Conservation (phyloP, 2,888 invertebrate genomes). For the Neoaliturus tenellus region DNA sequence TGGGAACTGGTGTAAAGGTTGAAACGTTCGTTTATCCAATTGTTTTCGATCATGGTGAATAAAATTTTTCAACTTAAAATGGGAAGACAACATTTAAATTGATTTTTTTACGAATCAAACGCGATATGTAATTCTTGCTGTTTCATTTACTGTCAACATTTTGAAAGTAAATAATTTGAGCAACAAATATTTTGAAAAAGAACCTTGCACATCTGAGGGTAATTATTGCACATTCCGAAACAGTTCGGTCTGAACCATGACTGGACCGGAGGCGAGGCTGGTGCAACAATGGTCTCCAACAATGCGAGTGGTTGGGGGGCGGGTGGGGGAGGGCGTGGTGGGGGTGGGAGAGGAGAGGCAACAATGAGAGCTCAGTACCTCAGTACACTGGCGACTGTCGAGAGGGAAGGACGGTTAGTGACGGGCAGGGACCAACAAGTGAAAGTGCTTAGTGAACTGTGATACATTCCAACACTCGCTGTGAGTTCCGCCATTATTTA, state of each 20-base stretch:
- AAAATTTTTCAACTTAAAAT: no score
- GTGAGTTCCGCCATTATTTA: conserved; percentile 29
- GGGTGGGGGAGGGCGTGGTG: neutral
- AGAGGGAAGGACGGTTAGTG: conserved; percentile 31
- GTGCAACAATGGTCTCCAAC: conserved; percentile 19
- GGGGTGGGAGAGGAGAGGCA: neutral
- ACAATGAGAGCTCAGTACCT: conserved; percentile 8
- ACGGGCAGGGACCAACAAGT: conserved; percentile 30
- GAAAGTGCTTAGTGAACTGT: conserved; percentile 46
- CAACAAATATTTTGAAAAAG: no score
- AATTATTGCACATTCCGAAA: neutral
- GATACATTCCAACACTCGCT: conserved; percentile 17
- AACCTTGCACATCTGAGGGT: no score
- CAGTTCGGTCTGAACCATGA: neutral
- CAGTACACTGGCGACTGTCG: conserved; percentile 36
- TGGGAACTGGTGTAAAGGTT: no score
- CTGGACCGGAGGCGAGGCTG: neutral
- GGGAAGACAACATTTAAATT: no score
- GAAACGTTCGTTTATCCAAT: no score
- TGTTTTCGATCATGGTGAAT: no score
- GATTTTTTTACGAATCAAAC: no score
- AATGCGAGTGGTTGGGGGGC: neutral
- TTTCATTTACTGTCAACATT: no score
- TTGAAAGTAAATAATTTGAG: no score
- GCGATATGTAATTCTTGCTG: no score